Conservation (phyloP, 2,888 invertebrate species). For the Cantharis rustica region DNA sequence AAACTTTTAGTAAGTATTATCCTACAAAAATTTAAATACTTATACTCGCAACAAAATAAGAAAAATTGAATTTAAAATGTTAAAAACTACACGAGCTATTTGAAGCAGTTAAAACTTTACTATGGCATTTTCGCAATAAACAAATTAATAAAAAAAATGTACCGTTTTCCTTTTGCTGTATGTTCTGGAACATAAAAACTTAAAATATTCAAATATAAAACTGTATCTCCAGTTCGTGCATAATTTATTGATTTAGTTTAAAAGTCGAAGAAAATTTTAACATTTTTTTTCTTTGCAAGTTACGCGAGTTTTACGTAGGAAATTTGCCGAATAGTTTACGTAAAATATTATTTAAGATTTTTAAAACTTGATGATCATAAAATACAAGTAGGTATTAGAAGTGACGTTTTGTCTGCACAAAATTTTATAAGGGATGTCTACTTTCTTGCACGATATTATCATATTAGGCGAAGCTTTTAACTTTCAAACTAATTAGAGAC, state of each 20-base stretch:
- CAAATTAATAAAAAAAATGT: neutral
- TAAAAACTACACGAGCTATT: neutral
- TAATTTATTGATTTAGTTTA: slow-evolving; percentile 26
- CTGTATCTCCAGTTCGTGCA: slow-evolving; percentile 17
- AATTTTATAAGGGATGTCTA: slow-evolving; percentile 16
- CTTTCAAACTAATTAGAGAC: slow-evolving; percentile 19
- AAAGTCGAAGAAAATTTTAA: slow-evolving; percentile 22
- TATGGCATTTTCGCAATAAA: neutral
- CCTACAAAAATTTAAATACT: neutral
- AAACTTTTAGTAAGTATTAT: neutral
- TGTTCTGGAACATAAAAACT: neutral
- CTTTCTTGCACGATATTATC: slow-evolving; percentile 17
- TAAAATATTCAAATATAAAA: slow-evolving; percentile 12
- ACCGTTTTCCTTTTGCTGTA: neutral
- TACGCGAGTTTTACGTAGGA: slow-evolving; percentile 16
- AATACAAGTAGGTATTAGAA: slow-evolving; percentile 12
- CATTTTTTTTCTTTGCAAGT: slow-evolving; percentile 10
- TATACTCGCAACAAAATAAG: neutral
- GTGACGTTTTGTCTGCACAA: slow-evolving; percentile 1
- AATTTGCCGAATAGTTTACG: slow-evolving; percentile 12
- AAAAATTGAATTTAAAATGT: neutral
- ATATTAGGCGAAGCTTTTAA: slow-evolving; percentile 17
- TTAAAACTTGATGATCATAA: slow-evolving; percentile 7
- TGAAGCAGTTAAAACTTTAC: neutral
- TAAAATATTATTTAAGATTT: slow-evolving; percentile 15